Conservation (phyloP, 2,113 vertebrate species). For the Eubucco bourcierii region DNA sequence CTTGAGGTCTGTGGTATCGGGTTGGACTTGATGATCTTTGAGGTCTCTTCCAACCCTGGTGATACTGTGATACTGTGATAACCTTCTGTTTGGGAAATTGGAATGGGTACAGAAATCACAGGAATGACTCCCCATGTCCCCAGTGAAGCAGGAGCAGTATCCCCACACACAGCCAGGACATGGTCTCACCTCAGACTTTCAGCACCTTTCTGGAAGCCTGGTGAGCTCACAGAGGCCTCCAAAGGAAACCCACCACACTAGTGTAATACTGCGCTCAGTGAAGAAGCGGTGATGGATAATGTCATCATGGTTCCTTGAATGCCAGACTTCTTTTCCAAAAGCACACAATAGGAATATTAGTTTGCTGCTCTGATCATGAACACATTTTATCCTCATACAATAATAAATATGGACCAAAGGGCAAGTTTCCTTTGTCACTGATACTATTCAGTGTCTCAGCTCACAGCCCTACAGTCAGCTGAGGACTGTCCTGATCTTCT, state of each 20-base stretch:
- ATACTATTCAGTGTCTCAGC: neutral
- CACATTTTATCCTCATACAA: constrained; percentile 29
- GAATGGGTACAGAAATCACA: neutral
- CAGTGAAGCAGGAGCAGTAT: accelerated
- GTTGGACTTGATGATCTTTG: too few species aligned
- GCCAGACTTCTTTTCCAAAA: constrained; percentile 33
- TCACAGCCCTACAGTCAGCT: accelerated
- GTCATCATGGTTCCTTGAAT: neutral
- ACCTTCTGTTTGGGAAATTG: neutral
- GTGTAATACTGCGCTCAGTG: neutral
- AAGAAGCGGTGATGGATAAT: constrained; percentile 35
- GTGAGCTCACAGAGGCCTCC: neutral
- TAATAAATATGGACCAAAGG: constrained; percentile 6
- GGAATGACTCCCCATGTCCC: neutral
- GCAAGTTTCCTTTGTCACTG: neutral
- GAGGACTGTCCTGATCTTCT: neutral
- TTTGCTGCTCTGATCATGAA: neutral
- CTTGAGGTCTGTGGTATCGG: too few species aligned
- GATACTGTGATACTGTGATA: too few species aligned
- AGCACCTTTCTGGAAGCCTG: neutral
- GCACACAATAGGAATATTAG: constrained; percentile 42
- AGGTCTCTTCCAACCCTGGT: too few species aligned
- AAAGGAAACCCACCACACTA: neutral
- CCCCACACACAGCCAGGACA: neutral
- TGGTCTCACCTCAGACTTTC: accelerated